Base-by-base conservation (phyloP, 2,888 invertebrate genomes). In the Drosophila paracracens region DNA sequence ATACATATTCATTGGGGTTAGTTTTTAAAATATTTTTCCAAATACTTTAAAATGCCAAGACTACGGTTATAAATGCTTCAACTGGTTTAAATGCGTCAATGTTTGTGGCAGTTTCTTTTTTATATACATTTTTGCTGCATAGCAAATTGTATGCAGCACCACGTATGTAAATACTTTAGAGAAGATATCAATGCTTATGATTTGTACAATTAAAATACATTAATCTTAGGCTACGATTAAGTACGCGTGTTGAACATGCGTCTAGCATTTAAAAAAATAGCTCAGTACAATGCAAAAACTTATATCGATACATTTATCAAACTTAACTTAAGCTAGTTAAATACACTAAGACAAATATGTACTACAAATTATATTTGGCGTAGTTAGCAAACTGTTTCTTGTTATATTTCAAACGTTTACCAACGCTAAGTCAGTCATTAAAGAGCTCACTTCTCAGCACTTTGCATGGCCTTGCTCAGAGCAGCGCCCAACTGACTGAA, bases 401-500 rank as follows among this genome's bases (percentile, higher is more conserved):
- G 50, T 57, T 53, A 18, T 36, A 2, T 31, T 21, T 52, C 46
- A 5, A 66, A 70, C 68, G 74, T 75, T 81, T 74, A 77, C 74
- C 79, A 82, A 82, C 73, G 69, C 76, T 79, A 51, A 78, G 52
- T 75, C 81, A 75, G 81, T 78, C 71, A 53, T 27, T 33, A 35
- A 0, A 21, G 31, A 18, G 48, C 63, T 79, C 70, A 91, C 65
- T 91, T 91, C 78, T 92, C 92, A 77, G 90, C 89, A 78, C 81
- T 83, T 84, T 92, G 92, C 88, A 93, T 93, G 71, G 93, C 92
- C 88, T 93, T 93, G 81, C 92, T 93, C 40, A 93, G 89, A 38
- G 93, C 93, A 58, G 93, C 84, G 59, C 92, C 92, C 64, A 93
- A 81, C 74, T 93, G 93, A 81, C 93, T 93, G 80, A 93, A 93